These are phyloP conservation scores for Zoanthus solanderi DNA, from an alignment of 92 coral and sea anemone species.

Conservation along the genomic window DNA sequence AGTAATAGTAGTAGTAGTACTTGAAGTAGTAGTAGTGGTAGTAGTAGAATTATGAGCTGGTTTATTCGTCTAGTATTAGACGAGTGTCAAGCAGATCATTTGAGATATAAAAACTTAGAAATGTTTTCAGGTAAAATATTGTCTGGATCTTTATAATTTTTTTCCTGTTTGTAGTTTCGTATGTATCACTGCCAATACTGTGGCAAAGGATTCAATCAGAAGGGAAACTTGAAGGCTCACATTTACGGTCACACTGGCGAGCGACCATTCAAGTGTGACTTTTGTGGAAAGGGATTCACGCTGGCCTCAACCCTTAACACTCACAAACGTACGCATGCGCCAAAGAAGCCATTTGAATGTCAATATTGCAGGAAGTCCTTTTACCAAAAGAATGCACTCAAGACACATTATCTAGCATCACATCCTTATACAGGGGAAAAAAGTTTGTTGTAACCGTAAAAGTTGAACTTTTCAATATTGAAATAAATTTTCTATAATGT, in stretches of 20 bases:
- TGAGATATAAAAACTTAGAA: no score
- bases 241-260: constrained; percentile 99
- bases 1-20: no score
- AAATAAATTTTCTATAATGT: no score
- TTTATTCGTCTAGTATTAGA: no score
- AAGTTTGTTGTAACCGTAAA: constrained; percentile 70
- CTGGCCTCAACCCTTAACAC: constrained; percentile 96
- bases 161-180: constrained; percentile 21
- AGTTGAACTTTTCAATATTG: no score
- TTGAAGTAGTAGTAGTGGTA: no score
- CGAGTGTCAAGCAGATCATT: no score
- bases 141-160: no score
- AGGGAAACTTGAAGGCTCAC: constrained; percentile 97
- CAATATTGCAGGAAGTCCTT: constrained; percentile 92
- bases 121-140: no score
- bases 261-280: constrained; percentile 91
- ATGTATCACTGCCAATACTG: constrained; percentile 88
- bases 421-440: constrained; percentile 94
- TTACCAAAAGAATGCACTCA: constrained; percentile 96
- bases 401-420: constrained; percentile 95
- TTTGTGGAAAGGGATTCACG: constrained; percentile 94
- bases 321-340: constrained; percentile 94
- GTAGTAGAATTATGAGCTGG: no score
- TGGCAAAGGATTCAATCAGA: constrained; percentile 94
- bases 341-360: constrained; percentile 93